Conservation (phyloP, 2,888 invertebrate genomes). For the Acrocyrtus sp. region DNA sequence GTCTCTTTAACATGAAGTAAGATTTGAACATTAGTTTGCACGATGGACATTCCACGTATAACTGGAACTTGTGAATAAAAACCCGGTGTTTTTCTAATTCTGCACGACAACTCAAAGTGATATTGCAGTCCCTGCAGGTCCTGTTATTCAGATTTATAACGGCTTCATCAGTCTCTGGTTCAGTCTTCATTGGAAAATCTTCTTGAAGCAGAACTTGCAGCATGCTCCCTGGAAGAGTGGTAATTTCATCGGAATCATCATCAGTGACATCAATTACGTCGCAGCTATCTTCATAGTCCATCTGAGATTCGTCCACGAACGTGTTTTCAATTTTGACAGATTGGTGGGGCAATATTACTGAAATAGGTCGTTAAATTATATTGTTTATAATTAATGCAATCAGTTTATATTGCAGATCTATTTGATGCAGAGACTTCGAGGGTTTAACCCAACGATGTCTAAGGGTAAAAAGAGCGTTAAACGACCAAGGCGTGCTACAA, state of each 20-base stretch:
- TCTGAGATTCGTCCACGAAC: conserved; percentile 27
- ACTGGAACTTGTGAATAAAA: conserved; percentile 3
- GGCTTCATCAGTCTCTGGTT: conserved; percentile 19
- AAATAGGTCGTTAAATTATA: background rate
- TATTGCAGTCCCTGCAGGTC: conserved; percentile 15
- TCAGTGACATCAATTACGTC: conserved; percentile 9
- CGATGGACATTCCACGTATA: conserved; percentile 15
- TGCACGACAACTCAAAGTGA: conserved; percentile 21
- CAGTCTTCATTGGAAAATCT: background rate
- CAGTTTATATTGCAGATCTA: background rate
- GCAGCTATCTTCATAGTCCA: conserved; percentile 25
- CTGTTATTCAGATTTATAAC: conserved; percentile 8
- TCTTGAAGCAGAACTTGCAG: background rate
- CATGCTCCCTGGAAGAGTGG: background rate
- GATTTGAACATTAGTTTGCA: conserved; percentile 23
- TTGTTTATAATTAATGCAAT: background rate
- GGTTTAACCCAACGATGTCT: background rate
- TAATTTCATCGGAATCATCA: background rate
- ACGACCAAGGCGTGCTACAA: background rate
- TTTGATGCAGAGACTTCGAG: background rate
- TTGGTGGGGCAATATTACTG: conserved; percentile 26
- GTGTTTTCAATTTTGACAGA: conserved; percentile 6
- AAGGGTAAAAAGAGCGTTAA: background rate
- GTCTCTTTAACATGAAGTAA: conserved; percentile 11
- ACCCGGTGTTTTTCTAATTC: conserved; percentile 32